phyloP scores from a whole-genome alignment of 1,140 invertebrate genomes.

The Venustaconcha ellipsiformis region DNA sequence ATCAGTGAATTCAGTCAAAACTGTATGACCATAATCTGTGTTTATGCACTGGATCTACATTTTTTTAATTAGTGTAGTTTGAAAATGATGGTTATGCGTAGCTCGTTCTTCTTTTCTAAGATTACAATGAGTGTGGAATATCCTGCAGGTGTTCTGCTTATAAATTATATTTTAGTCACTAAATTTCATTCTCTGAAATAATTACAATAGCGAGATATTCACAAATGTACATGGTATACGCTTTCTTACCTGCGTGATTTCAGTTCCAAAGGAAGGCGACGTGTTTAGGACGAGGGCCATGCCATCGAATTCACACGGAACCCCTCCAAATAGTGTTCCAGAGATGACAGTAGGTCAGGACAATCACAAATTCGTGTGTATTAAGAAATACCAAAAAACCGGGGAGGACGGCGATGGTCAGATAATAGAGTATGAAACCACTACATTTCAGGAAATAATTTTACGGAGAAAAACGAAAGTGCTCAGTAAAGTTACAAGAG shows the following conservation, averaged over 20 bases:
- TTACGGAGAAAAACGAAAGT: slow-evolving; percentile 25
- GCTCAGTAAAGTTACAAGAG: slow-evolving; percentile 5
- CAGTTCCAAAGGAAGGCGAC: not conserved
- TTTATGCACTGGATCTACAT: too few relatives aligned
- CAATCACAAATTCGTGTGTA: slow-evolving; percentile 25
- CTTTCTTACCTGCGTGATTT: not conserved
- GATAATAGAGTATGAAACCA: slow-evolving; percentile 29
- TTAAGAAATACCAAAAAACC: slow-evolving; percentile 31
- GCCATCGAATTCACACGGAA: slow-evolving; percentile 23
- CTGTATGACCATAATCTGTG: too few relatives aligned
- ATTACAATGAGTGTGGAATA: too few relatives aligned
- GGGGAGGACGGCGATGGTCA: not conserved
- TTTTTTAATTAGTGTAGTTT: too few relatives aligned
- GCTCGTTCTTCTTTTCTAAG: too few relatives aligned
- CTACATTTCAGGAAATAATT: slow-evolving; percentile 24
- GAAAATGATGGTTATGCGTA: too few relatives aligned
- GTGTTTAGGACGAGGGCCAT: not conserved
- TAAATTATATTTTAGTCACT: too few relatives aligned
- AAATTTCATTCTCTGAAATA: not conserved
- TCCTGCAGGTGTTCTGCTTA: too few relatives aligned
- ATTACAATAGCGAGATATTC: not conserved
- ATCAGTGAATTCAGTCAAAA: too few relatives aligned
- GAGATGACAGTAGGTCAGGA: slow-evolving; percentile 9
- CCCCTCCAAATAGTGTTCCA: slow-evolving; percentile 7
- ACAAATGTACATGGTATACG: not conserved